phyloP scores from a whole-genome alignment of 1,140 invertebrate genomes.

The Uloborus diversus region DNA sequence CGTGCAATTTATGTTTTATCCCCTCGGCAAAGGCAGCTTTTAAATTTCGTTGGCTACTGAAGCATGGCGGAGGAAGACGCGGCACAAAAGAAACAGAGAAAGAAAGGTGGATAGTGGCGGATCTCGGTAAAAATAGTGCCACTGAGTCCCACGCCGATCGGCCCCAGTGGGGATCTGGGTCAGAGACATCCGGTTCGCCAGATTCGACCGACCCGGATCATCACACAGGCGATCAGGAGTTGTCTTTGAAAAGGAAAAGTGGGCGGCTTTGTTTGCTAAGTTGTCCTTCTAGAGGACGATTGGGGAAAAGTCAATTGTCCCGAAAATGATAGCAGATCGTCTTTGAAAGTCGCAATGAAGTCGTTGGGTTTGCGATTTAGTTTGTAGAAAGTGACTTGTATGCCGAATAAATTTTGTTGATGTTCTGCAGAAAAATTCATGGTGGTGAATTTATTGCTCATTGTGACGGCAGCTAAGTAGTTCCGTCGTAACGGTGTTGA shows the following conservation, averaged over 20 bases:
- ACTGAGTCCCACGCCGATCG: constrained; percentile 9
- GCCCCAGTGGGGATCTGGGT: constrained; percentile 11
- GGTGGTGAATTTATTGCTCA: not conserved
- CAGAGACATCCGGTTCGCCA: constrained; percentile 14
- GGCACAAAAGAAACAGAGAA: not conserved
- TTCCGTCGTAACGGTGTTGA: no score
- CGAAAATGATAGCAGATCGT: not conserved
- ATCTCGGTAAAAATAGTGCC: constrained; percentile 24
- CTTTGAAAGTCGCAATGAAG: not conserved
- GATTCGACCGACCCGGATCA: constrained; percentile 12
- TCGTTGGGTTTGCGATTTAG: no score
- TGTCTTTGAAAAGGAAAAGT: constrained; percentile 20
- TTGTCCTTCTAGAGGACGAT: not conserved
- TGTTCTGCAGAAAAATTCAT: not conserved
- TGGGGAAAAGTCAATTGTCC: no score
- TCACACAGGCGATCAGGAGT: not conserved
- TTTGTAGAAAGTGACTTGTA: not conserved
- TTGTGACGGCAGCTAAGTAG: no score
- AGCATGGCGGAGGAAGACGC: not conserved
- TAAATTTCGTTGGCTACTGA: no score
- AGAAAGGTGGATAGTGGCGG: not conserved
- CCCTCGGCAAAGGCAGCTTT: no score
- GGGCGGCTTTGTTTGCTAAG: not conserved
- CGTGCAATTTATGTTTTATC: no score
- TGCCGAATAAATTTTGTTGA: not conserved